Evolutionary conservation across 2,888 invertebrate genomes (phyloP), one percentile per base, ranked within the genome.

Genomic region (Andrena dorsata): DNA sequence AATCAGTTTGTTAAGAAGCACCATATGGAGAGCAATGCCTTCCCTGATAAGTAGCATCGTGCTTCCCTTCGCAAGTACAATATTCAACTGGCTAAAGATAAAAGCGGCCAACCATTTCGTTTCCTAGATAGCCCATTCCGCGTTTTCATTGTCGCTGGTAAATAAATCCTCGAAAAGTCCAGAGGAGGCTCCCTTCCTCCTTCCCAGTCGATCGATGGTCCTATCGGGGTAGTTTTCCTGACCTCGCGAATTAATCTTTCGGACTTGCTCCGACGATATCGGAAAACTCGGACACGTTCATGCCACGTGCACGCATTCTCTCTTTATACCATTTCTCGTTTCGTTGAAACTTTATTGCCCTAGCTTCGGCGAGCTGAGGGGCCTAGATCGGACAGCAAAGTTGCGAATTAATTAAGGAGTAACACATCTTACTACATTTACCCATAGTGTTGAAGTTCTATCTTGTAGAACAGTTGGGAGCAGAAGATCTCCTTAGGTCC

Each of bases 221-320:
- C 71, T 68, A 71, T 66, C 75, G 65, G 35, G 51, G 66, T 75
- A 65, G 41, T 76, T 85, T 64, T 41, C 63, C 64, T 41, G 30
- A 30, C 73, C 69, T 53, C 61, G 35, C 60, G 72, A 85, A 82
- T 85, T 85, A 85, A 85, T 82, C 76, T 80, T 58, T 60, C 61
- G 49, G 28, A 26, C 28, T 82, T 60, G 58, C 16, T 49, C 47
- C 32, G 35, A n/a, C 56, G 63, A n/a, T 68, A 76, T 80, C 81
- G 72, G 65, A 60, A 66, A 84, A 81, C 77, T 85, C 75, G 77
- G 61, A 81, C 72, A 65, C 65, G 77, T 75, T 63, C 53, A 20
- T 78, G 65, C 65, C 72, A 81, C 75, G 75, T 69, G 74, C 74
- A 47, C 72, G 49, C 26, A 16, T 26, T 26, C 32, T 8, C 30